Evolutionary conservation across 2,113 vertebrate genomes (phyloP).

Genomic region (Myotis davidii): DNA sequence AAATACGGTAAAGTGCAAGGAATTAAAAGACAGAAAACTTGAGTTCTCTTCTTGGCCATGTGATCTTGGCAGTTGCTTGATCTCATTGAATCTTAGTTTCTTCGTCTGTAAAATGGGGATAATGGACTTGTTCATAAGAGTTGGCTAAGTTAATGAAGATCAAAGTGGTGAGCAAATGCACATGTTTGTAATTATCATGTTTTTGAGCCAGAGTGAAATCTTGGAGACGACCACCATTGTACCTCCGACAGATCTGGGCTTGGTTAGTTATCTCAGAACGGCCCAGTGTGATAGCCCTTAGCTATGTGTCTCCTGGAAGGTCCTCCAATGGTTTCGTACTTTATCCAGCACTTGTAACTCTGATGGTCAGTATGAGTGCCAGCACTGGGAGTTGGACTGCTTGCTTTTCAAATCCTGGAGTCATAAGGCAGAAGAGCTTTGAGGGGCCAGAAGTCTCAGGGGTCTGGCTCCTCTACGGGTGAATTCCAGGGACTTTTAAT

Average conservation of each 20-base stretch:
- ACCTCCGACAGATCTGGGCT: neutral
- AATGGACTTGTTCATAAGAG: neutral
- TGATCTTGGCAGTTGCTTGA: neutral
- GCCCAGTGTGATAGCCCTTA: neutral
- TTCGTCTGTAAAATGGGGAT: neutral
- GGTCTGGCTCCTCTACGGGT: neutral
- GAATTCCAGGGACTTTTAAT: neutral
- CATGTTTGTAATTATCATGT: neutral
- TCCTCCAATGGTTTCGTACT: neutral
- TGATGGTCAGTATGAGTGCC: neutral
- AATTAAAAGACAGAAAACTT: neutral
- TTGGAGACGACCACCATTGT: neutral
- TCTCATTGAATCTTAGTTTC: neutral
- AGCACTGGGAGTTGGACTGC: neutral
- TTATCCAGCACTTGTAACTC: neutral
- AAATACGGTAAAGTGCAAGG: neutral
- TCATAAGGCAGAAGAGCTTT: neutral
- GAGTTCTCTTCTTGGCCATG: neutral
- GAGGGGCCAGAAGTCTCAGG: neutral
- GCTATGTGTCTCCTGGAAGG: neutral
- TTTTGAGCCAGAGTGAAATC: conserved; percentile 24
- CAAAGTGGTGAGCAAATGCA: neutral
- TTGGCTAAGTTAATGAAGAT: neutral
- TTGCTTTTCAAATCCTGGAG: neutral
- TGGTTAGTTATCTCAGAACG: neutral